These are phyloP conservation scores for Nephrotoma appendiculata DNA, from an alignment of 2,888 invertebrate genomes.

Conservation along the genomic window DNA sequence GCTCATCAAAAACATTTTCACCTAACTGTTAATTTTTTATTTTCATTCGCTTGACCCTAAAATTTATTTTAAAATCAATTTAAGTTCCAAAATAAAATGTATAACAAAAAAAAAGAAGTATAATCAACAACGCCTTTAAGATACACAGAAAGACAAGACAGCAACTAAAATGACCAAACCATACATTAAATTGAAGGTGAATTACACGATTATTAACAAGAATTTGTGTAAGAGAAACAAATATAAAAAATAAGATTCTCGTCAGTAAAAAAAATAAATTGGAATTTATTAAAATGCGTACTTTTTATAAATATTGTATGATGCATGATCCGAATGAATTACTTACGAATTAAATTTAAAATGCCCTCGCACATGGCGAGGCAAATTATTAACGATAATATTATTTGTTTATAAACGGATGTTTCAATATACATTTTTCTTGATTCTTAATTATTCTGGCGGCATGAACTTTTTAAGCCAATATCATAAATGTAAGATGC, in stretches of 20 bases:
- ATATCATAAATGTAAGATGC: too few relatives aligned
- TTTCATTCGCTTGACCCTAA: background rate
- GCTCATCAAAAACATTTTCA: background rate
- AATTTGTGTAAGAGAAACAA: background rate
- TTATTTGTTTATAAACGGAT: background rate
- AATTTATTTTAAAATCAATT: background rate
- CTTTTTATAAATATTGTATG: background rate
- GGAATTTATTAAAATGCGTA: background rate
- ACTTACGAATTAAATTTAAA: background rate
- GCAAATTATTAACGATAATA: background rate
- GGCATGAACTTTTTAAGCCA: too few relatives aligned
- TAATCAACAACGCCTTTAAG: background rate
- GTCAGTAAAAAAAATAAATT: background rate
- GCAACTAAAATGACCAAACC: background rate
- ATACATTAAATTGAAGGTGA: background rate
- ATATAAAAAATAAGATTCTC: background rate
- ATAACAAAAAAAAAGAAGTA: background rate
- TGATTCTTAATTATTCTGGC: too few relatives aligned
- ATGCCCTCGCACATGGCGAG: background rate
- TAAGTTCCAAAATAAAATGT: background rate
- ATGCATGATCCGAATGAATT: background rate
- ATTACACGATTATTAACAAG: background rate
- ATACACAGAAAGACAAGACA: background rate
- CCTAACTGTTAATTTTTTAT: background rate
- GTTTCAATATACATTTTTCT: background rate